A percentile compares a stretch with the other conserved stretches of the same genome.
Conservation (phyloP, 2,888 invertebrate genomes). For the Sinotaia quadrata region DNA sequence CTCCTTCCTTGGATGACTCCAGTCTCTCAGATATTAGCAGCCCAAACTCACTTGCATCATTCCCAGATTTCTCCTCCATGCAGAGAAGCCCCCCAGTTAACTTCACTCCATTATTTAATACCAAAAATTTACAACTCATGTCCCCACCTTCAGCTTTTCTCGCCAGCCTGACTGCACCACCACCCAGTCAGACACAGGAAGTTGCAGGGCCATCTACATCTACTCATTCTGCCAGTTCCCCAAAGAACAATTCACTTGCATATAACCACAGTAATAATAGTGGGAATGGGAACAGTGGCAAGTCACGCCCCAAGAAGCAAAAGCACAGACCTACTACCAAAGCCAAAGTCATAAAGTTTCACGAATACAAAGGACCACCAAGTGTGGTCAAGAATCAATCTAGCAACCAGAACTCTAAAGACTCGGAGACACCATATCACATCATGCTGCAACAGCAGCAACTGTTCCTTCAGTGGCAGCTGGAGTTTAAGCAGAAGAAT, state of each 20-base stretch:
- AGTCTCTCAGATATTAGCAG: conserved; percentile 60
- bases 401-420: conserved; percentile 22
- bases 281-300: conserved; percentile 38
- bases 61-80: conserved; percentile 46
- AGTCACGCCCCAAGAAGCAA: conserved; percentile 78
- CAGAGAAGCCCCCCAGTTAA: conserved; percentile 32
- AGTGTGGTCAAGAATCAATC: conserved; percentile 82
- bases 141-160: conserved; percentile 17
- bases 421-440: conserved; percentile 61
- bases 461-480: conserved; percentile 88
- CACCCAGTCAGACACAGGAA: conserved; percentile 11
- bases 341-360: conserved; percentile 93
- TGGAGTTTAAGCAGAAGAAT: conserved; percentile 84
- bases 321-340: conserved; percentile 85
- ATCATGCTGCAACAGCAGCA: conserved; percentile 89
- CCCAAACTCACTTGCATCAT: conserved; percentile 51
- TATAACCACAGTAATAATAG: conserved; percentile 31
- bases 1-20: conserved; percentile 65
- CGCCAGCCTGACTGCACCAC: conserved; percentile 14
- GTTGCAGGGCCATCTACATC: conserved; percentile 12
- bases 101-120: conserved; percentile 23
- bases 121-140: conserved; percentile 15
- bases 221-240: background rate
- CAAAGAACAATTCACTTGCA: conserved; percentile 17
- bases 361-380: conserved; percentile 88